Conservation (phyloP, 2,888 invertebrate genomes). For the Chrysolina oricalcia region DNA sequence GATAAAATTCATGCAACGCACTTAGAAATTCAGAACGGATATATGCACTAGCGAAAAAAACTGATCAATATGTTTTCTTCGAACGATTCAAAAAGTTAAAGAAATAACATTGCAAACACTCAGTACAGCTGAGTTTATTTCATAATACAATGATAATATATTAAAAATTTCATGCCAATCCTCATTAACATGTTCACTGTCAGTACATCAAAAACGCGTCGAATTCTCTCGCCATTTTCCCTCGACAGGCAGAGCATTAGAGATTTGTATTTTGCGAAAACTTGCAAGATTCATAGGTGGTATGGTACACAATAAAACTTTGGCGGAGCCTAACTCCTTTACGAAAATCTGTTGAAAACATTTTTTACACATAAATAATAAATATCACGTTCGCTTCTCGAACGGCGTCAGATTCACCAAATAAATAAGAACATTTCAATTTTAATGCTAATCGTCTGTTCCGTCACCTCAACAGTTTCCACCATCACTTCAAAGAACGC, state of each 20-base stretch:
- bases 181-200: too few species aligned
- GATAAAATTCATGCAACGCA: too few species aligned
- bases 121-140: too few species aligned
- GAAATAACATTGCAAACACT: too few species aligned
- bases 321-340: background rate
- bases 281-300: conserved; percentile 21
- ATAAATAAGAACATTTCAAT: conserved; percentile 7
- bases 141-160: too few species aligned
- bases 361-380: conserved; percentile 20
- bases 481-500: background rate
- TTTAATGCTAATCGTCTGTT: background rate
- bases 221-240: conserved; percentile 3
- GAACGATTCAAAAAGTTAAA: too few species aligned
- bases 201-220: background rate
- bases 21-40: too few species aligned
- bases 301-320: conserved; percentile 28
- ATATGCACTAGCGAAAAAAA: too few species aligned
- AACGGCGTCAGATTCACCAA: conserved; percentile 9
- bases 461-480: conserved; percentile 10
- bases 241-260: conserved; percentile 29
- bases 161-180: too few species aligned
- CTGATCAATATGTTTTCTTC: too few species aligned
- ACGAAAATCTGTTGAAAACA: background rate
- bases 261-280: conserved; percentile 20
- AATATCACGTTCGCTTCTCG: background rate